Evolutionary conservation across 2,888 invertebrate genomes (phyloP).

Genomic region (Parnassius orleans): DNA sequence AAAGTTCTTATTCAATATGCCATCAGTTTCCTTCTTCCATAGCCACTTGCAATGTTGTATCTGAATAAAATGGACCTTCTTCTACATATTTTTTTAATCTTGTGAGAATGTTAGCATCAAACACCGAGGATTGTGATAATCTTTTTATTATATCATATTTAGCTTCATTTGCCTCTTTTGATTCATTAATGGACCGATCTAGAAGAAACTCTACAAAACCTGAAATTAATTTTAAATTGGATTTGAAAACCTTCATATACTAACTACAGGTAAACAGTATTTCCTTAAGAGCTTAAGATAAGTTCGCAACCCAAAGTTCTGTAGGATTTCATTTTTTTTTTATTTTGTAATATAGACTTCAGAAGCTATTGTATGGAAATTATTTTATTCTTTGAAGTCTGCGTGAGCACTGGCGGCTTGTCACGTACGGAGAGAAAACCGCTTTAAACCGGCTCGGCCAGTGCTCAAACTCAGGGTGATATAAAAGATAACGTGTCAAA

Average conservation of each 20-base stretch:
- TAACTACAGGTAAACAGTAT: not conserved
- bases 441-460: too few relatives aligned
- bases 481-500: too few relatives aligned
- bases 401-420: too few relatives aligned
- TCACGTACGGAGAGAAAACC: too few relatives aligned
- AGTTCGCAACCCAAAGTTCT: too few relatives aligned
- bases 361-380: too few relatives aligned
- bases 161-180: slow-evolving; percentile 86
- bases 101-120: slow-evolving; percentile 81
- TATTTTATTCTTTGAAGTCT: too few relatives aligned
- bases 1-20: slow-evolving; percentile 1
- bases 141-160: slow-evolving; percentile 87
- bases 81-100: slow-evolving; percentile 85
- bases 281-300: too few relatives aligned
- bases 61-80: slow-evolving; percentile 90
- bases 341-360: too few relatives aligned
- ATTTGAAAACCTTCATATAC: not conserved
- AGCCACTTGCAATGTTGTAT: slow-evolving; percentile 86
- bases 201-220: slow-evolving; percentile 90
- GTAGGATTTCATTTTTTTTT: too few relatives aligned
- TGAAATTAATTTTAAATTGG: slow-evolving; percentile 45
- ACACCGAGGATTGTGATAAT: slow-evolving; percentile 80
- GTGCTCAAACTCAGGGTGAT: too few relatives aligned
- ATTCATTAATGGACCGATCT: slow-evolving; percentile 85
- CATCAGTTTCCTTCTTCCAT: slow-evolving; percentile 83